A percentile compares a stretch with the other conserved stretches of the same genome.
Evolutionary conservation across 2,888 invertebrate genomes (phyloP).

Genomic region (Drosophila anceps): DNA sequence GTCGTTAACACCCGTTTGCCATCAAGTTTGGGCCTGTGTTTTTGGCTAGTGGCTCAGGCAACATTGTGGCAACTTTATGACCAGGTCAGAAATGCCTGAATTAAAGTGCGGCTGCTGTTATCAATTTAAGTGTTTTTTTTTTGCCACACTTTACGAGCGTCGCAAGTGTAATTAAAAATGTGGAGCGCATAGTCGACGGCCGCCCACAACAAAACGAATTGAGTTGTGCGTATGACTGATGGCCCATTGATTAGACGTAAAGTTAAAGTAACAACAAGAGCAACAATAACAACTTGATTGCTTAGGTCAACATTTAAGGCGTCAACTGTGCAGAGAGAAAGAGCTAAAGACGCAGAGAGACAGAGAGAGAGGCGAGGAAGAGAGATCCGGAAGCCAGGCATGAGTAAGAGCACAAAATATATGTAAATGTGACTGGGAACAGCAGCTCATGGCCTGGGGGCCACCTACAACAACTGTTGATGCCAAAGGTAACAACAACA

Average conservation of each 20-base stretch:
- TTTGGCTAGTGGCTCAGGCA: neutral
- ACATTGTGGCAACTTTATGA: slow-evolving; percentile 22
- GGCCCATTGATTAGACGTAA: slow-evolving; percentile 32
- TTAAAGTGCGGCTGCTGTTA: slow-evolving; percentile 24
- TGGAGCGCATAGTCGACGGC: slow-evolving; percentile 19
- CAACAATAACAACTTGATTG: slow-evolving; percentile 16
- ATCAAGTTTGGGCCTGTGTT: neutral
- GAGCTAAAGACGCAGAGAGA: neutral
- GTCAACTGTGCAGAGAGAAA: slow-evolving; percentile 43
- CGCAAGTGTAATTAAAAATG: slow-evolving; percentile 47
- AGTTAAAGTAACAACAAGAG: slow-evolving; percentile 2
- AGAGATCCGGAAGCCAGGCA: slow-evolving; percentile 52
- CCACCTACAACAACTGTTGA: slow-evolving; percentile 52
- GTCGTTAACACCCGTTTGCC: neutral
- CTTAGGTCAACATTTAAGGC: slow-evolving; percentile 52
- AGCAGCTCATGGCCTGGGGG: slow-evolving; percentile 50
- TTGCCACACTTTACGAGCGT: slow-evolving; percentile 31
- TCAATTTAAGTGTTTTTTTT: slow-evolving; percentile 31
- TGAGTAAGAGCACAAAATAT: slow-evolving; percentile 42
- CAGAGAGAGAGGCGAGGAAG: neutral
- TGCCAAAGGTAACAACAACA: slow-evolving; percentile 49
- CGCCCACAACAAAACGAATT: slow-evolving; percentile 8
- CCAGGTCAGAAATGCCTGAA: slow-evolving; percentile 23
- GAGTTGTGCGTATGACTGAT: slow-evolving; percentile 29
- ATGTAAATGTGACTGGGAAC: slow-evolving; percentile 42